Evolutionary conservation across 2,888 invertebrate genomes (phyloP).

Genomic region (Tromatobia lineatoria): DNA sequence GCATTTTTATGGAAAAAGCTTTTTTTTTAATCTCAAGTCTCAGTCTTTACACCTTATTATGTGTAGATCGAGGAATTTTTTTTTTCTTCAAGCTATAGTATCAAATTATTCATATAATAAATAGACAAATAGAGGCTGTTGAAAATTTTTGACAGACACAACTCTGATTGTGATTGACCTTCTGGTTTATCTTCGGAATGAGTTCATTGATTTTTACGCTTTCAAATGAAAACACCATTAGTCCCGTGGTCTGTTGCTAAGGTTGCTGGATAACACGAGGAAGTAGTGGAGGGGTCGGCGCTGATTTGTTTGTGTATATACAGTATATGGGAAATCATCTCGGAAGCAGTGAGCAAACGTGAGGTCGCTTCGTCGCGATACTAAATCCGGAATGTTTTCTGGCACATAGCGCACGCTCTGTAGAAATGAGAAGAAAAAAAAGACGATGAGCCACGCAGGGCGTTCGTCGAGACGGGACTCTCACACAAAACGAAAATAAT

Average conservation of each 20-base stretch:
- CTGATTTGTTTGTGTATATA: slow-evolving; percentile 60
- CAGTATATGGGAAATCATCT: slow-evolving; percentile 49
- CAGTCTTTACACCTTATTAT: too few relatives aligned
- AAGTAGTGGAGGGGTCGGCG: neutral
- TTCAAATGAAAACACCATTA: slow-evolving; percentile 30
- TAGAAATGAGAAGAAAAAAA: slow-evolving; percentile 28
- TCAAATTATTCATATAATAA: too few relatives aligned
- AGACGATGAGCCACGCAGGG: slow-evolving; percentile 36
- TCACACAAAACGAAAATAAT: slow-evolving; percentile 72
- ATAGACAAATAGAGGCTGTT: too few relatives aligned
- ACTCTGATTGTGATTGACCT: neutral
- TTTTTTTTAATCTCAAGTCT: too few relatives aligned
- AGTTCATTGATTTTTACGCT: neutral
- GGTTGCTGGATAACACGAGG: neutral
- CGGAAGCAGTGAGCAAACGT: slow-evolving; percentile 9
- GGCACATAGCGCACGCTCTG: slow-evolving; percentile 25
- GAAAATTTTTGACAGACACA: too few relatives aligned
- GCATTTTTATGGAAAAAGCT: too few relatives aligned
- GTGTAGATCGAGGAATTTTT: too few relatives aligned
- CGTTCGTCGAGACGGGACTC: slow-evolving; percentile 57
- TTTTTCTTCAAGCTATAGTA: too few relatives aligned
- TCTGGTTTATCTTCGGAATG: neutral
- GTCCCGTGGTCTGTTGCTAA: neutral
- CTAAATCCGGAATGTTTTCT: slow-evolving; percentile 61
- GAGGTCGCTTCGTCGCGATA: slow-evolving; percentile 52